Evolutionary conservation across 2,113 vertebrate genomes (phyloP).

Genomic region (Pollimyrus isidori): DNA sequence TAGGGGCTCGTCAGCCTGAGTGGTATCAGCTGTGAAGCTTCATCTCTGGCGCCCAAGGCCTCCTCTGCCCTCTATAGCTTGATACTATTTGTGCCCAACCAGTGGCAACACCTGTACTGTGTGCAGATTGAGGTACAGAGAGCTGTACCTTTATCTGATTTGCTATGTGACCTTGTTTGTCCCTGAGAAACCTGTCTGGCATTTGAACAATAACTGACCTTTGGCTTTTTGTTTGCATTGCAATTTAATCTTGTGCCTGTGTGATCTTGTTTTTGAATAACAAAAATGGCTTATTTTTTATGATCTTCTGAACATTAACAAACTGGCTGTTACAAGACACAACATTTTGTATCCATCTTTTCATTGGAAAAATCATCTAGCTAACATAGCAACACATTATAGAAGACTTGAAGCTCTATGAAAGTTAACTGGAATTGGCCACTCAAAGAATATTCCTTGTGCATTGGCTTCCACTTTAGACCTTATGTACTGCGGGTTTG

Average conservation of each 20-base stretch:
- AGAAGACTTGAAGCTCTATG: neutral
- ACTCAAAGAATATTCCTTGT: neutral
- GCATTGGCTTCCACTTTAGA: neutral
- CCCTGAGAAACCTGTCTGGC: neutral
- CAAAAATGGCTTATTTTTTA: neutral
- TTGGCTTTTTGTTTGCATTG: neutral
- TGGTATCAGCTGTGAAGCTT: slow-evolving; percentile 10
- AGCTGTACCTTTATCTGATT: neutral
- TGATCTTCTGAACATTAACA: neutral
- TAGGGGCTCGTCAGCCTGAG: neutral
- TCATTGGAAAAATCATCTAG: neutral
- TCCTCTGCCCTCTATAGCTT: neutral
- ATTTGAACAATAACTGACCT: neutral
- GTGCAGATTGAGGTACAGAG: neutral
- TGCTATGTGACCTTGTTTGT: neutral
- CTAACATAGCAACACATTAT: neutral
- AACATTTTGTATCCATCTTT: neutral
- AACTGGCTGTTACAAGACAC: neutral
- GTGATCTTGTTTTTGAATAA: neutral
- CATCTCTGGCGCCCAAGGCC: neutral
- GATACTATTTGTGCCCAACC: neutral
- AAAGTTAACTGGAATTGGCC: neutral
- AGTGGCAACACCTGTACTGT: neutral
- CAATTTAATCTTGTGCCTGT: neutral
- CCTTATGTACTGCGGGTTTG: neutral